Evolutionary conservation across 2,888 invertebrate genomes (phyloP).

Genomic region (Megamerina dolium): DNA sequence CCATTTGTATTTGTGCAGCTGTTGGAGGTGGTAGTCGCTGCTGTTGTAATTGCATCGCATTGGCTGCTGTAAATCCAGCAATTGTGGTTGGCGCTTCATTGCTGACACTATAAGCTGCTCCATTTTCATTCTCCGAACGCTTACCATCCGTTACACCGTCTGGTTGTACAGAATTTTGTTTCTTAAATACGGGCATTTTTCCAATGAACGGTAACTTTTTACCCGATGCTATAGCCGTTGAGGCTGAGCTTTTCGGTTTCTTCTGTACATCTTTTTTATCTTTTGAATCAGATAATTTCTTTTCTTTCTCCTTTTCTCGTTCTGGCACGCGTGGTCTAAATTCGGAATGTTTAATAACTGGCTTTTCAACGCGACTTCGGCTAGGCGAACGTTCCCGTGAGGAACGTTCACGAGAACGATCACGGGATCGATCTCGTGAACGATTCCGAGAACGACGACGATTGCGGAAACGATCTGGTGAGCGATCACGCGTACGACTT

Average conservation of each 20-base stretch:
- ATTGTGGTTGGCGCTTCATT: conserved; percentile 14
- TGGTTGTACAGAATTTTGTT: conserved; percentile 36
- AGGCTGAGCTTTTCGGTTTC: conserved; percentile 31
- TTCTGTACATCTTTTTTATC: conserved; percentile 26
- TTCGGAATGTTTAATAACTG: conserved; percentile 45
- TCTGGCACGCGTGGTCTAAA: conserved; percentile 46
- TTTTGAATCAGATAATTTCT: conserved; percentile 25
- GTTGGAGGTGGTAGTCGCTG: conserved; percentile 29
- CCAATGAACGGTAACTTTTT: conserved; percentile 80
- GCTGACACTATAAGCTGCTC: conserved; percentile 4
- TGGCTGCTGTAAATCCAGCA: conserved; percentile 24
- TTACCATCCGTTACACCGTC: conserved; percentile 14
- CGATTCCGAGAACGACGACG: background rate
- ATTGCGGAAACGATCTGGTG: conserved; percentile 7
- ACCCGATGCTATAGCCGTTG: conserved; percentile 40
- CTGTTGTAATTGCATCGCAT: background rate
- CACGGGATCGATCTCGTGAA: conserved; percentile 21
- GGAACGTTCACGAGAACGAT: conserved; percentile 11
- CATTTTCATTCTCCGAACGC: conserved; percentile 8
- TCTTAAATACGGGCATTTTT: conserved; percentile 71
- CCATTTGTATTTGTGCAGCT: conserved; percentile 42
- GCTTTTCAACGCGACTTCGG: conserved; percentile 39
- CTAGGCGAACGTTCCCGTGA: conserved; percentile 31
- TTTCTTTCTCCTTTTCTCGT: conserved; percentile 32
- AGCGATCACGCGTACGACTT: conserved; percentile 27